phyloP scores from a whole-genome alignment of 53 echinoderm and acorn worm species.

The Actinopyga echinites region DNA sequence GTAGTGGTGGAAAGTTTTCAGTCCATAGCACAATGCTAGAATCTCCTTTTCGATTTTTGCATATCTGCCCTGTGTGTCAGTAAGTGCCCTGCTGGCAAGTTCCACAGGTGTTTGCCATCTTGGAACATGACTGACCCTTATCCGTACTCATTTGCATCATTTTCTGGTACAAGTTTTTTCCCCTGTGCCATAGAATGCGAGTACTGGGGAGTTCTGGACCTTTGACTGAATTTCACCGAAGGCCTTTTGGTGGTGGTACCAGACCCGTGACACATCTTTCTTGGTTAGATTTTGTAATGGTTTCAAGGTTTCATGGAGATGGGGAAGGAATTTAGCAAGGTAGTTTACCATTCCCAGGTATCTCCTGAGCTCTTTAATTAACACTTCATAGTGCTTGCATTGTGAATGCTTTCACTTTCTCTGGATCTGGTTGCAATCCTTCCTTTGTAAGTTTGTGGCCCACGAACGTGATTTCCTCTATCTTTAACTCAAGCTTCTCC shows the following conservation, averaged over 20 bases:
- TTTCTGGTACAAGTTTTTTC: conserved; percentile 62
- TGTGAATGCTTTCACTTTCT: conserved; percentile 21
- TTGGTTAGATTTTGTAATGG: conserved; percentile 56
- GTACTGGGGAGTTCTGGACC: not conserved
- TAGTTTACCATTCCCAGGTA: too few species aligned
- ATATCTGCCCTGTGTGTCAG: conserved; percentile 49
- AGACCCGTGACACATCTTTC: conserved; percentile 51
- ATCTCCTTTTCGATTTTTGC: conserved; percentile 54
- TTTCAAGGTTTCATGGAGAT: too few species aligned
- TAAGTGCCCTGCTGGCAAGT: conserved; percentile 47
- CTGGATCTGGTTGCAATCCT: conserved; percentile 36
- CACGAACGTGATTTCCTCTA: conserved; percentile 23
- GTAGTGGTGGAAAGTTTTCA: conserved; percentile 45
- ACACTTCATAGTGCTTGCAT: conserved; percentile 58
- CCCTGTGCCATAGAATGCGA: conserved; percentile 22
- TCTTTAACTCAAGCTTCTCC: conserved; percentile 15
- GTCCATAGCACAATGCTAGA: conserved; percentile 29
- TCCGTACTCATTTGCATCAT: too few species aligned
- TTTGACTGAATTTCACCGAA: not conserved
- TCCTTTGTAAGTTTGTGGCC: conserved; percentile 5
- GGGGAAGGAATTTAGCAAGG: conserved; percentile 59
- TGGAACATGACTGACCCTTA: conserved; percentile 58
- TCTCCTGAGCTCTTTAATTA: conserved; percentile 40
- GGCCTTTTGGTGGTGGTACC: conserved; percentile 23
- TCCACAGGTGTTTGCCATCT: conserved; percentile 53